Evolutionary conservation across 2,888 invertebrate species (phyloP), one percentile per base, ranked within the genome.

Genomic region (Andrena minutula): DNA sequence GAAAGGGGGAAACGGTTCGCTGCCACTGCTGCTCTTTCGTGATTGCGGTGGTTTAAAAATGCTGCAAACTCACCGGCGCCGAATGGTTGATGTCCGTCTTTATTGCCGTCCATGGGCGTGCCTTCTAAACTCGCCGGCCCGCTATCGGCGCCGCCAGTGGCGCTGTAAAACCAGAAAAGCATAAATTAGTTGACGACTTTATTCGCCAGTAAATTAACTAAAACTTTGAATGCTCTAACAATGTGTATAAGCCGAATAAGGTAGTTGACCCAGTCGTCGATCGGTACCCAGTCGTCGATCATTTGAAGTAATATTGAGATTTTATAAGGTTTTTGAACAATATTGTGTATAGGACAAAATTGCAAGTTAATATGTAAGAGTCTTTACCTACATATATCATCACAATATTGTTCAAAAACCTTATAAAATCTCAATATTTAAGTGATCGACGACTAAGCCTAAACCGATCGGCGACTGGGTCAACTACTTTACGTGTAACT

Each of bases 141-240:
- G 94, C 98, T 98, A 94, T 98, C 98, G 23, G 98, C 98, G 82
- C 98, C 98, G 86, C 98, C 98, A 87, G 98, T 98, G 88, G 98
- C 98, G 94, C 98, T 98, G 95, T 90, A 51, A 61, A 35, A 26
- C 2, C 23, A 6, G n/a, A 63, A 23, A 26, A 10, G 26, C 4
- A 26, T 23, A 23, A 8, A 56, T 56, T 56, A 56, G 41, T 41
- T 16, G 28, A 28, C 58, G 28, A 58, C 16, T 8, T 58, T 58
- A 28, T 58, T 7, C 16, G 28, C 28, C 8, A 28, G 28, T 20
- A 16, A 28, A 58, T 26, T 58, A 28, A 2, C 26, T 7, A 7
- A 58, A 28, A 58, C 16, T 28, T 16, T 12, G 26, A 56, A 56
- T 26, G 26, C 26, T 26, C 23, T 12, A 16, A 28, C 56, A 56